Base-by-base conservation (phyloP, 2,888 invertebrate species). In the Heteropelma amictum region DNA sequence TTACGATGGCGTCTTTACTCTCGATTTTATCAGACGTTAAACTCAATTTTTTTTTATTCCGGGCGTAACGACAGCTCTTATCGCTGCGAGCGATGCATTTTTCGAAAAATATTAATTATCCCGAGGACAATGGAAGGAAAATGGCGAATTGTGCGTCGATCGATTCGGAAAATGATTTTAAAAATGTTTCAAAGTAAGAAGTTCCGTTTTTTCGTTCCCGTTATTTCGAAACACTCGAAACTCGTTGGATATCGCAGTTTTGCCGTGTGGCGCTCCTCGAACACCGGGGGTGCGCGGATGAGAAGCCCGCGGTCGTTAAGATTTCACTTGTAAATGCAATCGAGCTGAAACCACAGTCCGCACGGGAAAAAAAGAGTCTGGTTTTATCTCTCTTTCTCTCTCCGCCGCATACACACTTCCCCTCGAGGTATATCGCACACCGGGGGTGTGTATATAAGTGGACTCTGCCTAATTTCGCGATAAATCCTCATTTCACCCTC, bases 321-420 rank as follows among this genome's bases (percentile, higher is more conserved):
- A 74, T 74, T 74, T 74, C 71, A 74, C 74, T 74, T 74, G 74
- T 74, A 74, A 74, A 74, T 74, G 74, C 65, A 74, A 74, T 74
- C 65, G 74, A 74, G 74, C 74, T 74, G 65, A 74, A 74, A 74
- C 74, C 74, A 71, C 74, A 38, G 51, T 23, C 38, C 33, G 42
- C 28, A n/a, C 5, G 14, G 14, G 26, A 60, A 8, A 53, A 53
- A 45, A 28, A 17, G 14, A 38, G 17, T 42, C 56, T 61, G 35
- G 28, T 56, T 47, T 56, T 56, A 45, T 33, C 38, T 38, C 26
- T 26, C 19, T 60, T 38, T 40, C 64, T 23, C 38, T 10, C 45
- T 30, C 30, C 51, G 47, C 51, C 58, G 71, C 30, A 51, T 51
- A 71, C 51, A 58, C 64, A n/a, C n/a, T n/a, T n/a, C n/a, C n/a